Evolutionary conservation across 2,113 vertebrate species (phyloP).

Genomic region (Suricata suricatta): DNA sequence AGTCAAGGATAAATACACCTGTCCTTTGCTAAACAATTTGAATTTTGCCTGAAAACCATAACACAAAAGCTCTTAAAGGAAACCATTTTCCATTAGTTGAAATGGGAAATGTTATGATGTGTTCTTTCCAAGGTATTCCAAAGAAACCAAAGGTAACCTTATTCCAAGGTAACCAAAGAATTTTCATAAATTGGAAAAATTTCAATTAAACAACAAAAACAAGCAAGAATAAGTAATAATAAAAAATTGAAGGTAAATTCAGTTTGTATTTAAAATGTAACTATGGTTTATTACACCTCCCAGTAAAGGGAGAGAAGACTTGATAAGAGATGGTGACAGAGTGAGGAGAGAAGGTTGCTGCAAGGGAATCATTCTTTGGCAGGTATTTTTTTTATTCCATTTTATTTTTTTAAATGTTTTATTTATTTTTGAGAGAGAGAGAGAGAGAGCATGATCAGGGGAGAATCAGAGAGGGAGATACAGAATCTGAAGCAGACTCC

Average conservation of each 20-base stretch:
- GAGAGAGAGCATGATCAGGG: too few relatives aligned
- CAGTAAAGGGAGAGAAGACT: neutral
- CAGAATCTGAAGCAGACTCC: too few relatives aligned
- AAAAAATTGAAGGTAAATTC: neutral
- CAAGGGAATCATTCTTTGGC: neutral
- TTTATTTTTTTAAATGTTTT: too few relatives aligned
- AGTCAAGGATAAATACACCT: slow-evolving; percentile 50
- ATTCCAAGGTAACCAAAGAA: neutral
- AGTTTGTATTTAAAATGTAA: neutral
- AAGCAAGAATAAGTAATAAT: neutral
- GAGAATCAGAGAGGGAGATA: too few relatives aligned
- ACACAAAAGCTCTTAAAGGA: neutral
- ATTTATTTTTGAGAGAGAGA: too few relatives aligned
- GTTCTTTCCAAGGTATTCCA: neutral
- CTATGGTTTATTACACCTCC: neutral
- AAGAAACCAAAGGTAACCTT: neutral
- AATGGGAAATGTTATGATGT: neutral
- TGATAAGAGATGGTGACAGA: neutral
- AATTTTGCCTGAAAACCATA: slow-evolving; percentile 29
- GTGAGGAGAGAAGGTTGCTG: neutral
- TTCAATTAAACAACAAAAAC: slow-evolving; percentile 3
- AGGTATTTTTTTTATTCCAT: neutral
- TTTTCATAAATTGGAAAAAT: neutral
- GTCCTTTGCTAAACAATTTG: slow-evolving; percentile 13
- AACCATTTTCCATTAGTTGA: slow-evolving; percentile 16